phyloP scores from a whole-genome alignment of 35 echinoderm and acorn worm genomes.

The Heliocidaris tuberculata region DNA sequence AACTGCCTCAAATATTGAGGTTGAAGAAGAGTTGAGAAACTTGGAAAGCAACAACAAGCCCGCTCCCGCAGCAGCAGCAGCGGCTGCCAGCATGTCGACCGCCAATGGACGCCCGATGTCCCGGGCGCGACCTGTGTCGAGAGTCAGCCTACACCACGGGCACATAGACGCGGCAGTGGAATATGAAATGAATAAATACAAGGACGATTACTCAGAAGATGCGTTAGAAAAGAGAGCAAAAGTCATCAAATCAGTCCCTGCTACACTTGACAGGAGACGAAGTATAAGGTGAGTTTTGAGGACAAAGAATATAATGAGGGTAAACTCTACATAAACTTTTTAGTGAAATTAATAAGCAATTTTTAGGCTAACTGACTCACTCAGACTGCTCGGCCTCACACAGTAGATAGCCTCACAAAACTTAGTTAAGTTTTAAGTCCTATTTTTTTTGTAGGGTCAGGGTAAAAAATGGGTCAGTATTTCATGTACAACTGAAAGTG shows the following conservation, averaged over 20 bases:
- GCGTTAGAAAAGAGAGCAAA: conserved; percentile 56
- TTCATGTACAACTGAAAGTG: no score
- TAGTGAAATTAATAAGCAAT: no score
- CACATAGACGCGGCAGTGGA: conserved; percentile 63
- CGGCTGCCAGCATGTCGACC: conserved; percentile 4
- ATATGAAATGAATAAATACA: conserved; percentile 63
- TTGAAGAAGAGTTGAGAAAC: conserved; percentile 17
- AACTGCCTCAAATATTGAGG: conserved; percentile 7
- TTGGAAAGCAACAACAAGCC: not conserved
- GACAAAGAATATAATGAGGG: no score
- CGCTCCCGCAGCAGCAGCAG: not conserved
- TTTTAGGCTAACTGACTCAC: no score
- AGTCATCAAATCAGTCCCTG: conserved; percentile 54
- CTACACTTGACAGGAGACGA: conserved; percentile 57
- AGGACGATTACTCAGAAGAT: conserved; percentile 45
- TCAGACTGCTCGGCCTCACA: no score
- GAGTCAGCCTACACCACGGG: conserved; percentile 26
- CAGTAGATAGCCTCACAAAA: no score
- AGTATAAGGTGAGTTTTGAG: conserved; percentile 53
- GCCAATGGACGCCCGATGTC: conserved; percentile 37
- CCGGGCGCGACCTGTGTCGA: conserved; percentile 1
- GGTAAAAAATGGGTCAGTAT: no score
- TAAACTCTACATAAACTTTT: no score
- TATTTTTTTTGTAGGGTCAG: no score
- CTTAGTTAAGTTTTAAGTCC: no score